Evolutionary conservation across 2,888 invertebrate genomes (phyloP), one percentile per base, ranked within the genome.

Genomic region (Invenusta paracnida): DNA sequence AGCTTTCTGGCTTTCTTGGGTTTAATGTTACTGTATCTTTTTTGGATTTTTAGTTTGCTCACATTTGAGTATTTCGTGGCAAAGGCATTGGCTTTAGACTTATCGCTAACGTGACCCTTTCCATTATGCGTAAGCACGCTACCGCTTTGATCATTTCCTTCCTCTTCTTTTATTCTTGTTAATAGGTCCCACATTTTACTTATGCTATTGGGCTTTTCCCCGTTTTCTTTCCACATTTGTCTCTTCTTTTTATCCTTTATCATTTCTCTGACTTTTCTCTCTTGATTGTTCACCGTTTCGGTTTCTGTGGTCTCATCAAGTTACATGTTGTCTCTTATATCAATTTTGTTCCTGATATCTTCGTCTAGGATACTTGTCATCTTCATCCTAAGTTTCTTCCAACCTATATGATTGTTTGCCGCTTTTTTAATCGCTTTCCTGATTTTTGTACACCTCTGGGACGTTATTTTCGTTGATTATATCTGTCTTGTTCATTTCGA

Each of bases 131-230:
- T 73, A 2, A 73, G 73, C 23, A 73, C 23, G 23, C 73, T 13
- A 13, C 73, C 73, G 5, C 2, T 73, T 73, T 73, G 73, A 23
- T 73, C 73, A 2, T 73, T 73, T 2, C 23, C 23, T 13, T 23
- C 25, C 2, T 13, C 23, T 5, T 73, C 73, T 73, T 73, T 23
- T 73, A 73, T 13, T 73, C 27, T 73, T 23, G 5, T 73, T 5
- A 73, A 23, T 2, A 73, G 73, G 17, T 73, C 23, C 73, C 73
- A 73, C 73, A 73, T 73, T 73, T 73, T 73, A 25, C 73, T 73
- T 5, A 13, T 73, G 25, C 25, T 73, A 23, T 73, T n/a, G 17
- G 2, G 17, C 27, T 73, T 73, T 73, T 73, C 73, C 23, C 5
- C 73, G 27, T 25, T 23, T 13, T 73, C 73, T 48, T 48, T 48